Conservation (phyloP, 2,888 invertebrate genomes). For the Choreutis nemorana region DNA sequence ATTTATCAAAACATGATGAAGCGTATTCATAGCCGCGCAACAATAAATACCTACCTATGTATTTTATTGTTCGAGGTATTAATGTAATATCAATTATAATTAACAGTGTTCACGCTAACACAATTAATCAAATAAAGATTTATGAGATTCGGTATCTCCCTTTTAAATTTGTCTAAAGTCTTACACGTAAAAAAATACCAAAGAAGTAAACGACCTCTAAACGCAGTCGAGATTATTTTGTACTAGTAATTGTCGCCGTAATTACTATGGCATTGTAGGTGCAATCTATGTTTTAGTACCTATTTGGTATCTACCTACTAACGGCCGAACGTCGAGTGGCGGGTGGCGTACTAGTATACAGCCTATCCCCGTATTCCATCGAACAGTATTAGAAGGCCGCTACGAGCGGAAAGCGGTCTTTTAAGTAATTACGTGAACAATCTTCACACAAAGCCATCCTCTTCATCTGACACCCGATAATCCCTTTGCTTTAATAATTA, state of each 20-base stretch:
- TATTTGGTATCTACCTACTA: slow-evolving; percentile 11
- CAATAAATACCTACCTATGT: no score
- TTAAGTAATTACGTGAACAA: slow-evolving; percentile 18
- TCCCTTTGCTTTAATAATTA: background rate
- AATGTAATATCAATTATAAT: no score
- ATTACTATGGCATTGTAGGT: slow-evolving; percentile 55
- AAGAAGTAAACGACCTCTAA: slow-evolving; percentile 19
- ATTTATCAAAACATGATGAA: no score
- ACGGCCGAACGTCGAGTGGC: slow-evolving; percentile 38
- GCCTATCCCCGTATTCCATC: slow-evolving; percentile 30
- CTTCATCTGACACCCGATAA: no score
- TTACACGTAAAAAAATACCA: slow-evolving; percentile 3
- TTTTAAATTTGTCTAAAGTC: no score
- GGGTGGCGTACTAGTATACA: slow-evolving; percentile 24
- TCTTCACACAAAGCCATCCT: slow-evolving; percentile 11
- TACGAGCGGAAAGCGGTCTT: slow-evolving; percentile 39
- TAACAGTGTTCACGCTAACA: no score
- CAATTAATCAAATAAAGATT: no score
- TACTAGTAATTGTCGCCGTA: slow-evolving; percentile 45
- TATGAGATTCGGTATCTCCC: no score
- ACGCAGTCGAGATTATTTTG: slow-evolving; percentile 30
- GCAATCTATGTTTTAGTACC: slow-evolving; percentile 22
- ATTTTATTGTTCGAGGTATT: no score
- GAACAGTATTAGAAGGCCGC: slow-evolving; percentile 57
- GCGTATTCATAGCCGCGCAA: no score